Evolutionary conservation across 2,888 invertebrate genomes (phyloP).

Genomic region (Drosophila parthenogenetica): DNA sequence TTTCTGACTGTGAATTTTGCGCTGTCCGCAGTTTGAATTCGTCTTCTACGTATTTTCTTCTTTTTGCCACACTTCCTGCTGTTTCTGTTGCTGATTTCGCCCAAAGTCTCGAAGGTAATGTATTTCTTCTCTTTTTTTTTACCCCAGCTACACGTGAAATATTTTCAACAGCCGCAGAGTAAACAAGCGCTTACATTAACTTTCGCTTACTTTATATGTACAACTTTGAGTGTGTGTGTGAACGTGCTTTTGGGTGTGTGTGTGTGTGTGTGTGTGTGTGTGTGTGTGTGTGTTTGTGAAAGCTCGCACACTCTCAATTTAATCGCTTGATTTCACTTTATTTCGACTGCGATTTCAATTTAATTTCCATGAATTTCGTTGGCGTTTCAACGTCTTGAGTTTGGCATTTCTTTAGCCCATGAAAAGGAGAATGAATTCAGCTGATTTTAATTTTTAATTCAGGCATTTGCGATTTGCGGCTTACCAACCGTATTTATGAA

Average conservation of each 20-base stretch:
- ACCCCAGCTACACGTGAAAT: constrained; percentile 75
- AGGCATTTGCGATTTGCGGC: constrained; percentile 37
- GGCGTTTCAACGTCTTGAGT: constrained; percentile 46
- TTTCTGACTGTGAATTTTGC: constrained; percentile 24
- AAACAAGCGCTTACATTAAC: constrained; percentile 77
- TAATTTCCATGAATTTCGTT: constrained; percentile 72
- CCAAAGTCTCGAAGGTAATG: constrained; percentile 65
- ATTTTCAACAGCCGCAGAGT: constrained; percentile 76
- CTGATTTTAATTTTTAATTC: constrained; percentile 77
- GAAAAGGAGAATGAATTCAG: constrained; percentile 61
- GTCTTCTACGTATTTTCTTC: constrained; percentile 1
- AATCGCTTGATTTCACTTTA: constrained; percentile 81
- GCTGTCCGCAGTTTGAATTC: constrained; percentile 14
- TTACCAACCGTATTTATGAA: constrained; percentile 18
- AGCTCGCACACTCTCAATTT: constrained; percentile 58
- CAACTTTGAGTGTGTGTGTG: constrained; percentile 6
- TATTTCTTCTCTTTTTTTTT: constrained; percentile 34
- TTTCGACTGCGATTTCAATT: constrained; percentile 81
- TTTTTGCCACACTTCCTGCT: constrained; percentile 22
- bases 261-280: constrained; percentile 6
- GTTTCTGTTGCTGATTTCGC: constrained; percentile 17
- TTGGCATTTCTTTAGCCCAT: constrained; percentile 43
- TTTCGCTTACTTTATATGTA: constrained; percentile 54
- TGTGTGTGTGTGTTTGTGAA: constrained; percentile 14
- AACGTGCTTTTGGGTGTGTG: not conserved